Conservation (phyloP, 2,113 vertebrate species). For the Thunnus maccoyii region DNA sequence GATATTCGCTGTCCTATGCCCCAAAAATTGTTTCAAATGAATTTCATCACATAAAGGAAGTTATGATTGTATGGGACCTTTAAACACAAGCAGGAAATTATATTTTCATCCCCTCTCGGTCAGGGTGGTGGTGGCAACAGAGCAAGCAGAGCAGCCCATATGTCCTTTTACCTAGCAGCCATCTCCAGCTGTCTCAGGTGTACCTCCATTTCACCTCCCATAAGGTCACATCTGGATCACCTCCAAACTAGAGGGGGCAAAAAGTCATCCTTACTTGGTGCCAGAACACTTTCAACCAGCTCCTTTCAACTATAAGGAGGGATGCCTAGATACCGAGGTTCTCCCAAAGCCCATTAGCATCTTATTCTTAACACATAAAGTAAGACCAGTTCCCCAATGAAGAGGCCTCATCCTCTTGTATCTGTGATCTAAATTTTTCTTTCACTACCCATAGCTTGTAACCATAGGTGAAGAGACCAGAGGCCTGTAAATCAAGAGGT, state of each 20-base stretch:
- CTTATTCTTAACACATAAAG: not conserved
- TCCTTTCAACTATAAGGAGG: not conserved
- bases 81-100: not conserved
- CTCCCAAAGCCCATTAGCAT: not conserved
- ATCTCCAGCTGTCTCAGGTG: conserved; percentile 21
- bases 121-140: not conserved
- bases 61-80: not conserved
- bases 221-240: conserved; percentile 44
- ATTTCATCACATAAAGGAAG: not conserved
- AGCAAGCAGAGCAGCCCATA: conserved; percentile 23
- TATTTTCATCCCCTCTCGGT: not conserved
- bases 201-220: conserved; percentile 15
- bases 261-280: not conserved
- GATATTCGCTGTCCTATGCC: not conserved
- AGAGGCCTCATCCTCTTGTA: not conserved
- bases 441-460: conserved; percentile 4
- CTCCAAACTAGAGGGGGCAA: not conserved
- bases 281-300: not conserved
- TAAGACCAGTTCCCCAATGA: no score
- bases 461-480: not conserved
- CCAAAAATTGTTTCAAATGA: not conserved
- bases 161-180: conserved; percentile 27
- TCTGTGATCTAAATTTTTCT: conserved; percentile 2
- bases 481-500: conserved; percentile 6
- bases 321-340: not conserved